Evolutionary conservation across 2,797 vertebrate species (phyloP), one percentile per base, ranked within the genome.

Genomic region (Eidolon dupreanum): DNA sequence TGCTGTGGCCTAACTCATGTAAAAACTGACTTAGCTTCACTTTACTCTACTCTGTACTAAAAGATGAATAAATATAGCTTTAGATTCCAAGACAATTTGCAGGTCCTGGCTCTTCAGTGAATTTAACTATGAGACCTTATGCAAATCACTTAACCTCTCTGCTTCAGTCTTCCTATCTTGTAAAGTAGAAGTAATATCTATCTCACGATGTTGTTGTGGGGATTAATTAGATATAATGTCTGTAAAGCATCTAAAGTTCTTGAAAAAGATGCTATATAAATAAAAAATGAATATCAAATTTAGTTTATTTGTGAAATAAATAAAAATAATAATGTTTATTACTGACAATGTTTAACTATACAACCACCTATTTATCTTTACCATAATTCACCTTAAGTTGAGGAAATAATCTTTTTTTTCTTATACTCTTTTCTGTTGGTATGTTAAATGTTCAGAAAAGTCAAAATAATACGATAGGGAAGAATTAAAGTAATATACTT

Each of bases 401-500:
- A 90, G 9, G 6, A 93, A 83, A 88, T 31, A 66, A 57, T 73
- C 5, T 49, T 51, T 65, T 41, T 43, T 16, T n/a, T 61, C 83
- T 74, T 90, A 66, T 7, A 55, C 3, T 26, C 3, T 2, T 36
- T 10, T 65, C 31, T 83, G 7, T 38, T 94, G 16, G 20, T 73
- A 66, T 93, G 12, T 19, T 93, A 93, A 77, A 38, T 89, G 6
- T 66, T 79, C 17, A 83, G 75, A 97, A 97, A 97, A 94, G 61
- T 97, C 91, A 95, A 59, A 79, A 33, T 63, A 77, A 28, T 93
- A 31, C 77, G 96, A 94, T 53, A n/a, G 5, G 79, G 31, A 96
- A 93, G 71, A 97, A 97, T 84, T 85, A 61, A 96, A 63, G 81
- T 85, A 63, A 96, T 96, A 96, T 97, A 97, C 96, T 96, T 96